Base-by-base conservation (phyloP, 1,140 invertebrate species). In the Archivesica marissinica region DNA sequence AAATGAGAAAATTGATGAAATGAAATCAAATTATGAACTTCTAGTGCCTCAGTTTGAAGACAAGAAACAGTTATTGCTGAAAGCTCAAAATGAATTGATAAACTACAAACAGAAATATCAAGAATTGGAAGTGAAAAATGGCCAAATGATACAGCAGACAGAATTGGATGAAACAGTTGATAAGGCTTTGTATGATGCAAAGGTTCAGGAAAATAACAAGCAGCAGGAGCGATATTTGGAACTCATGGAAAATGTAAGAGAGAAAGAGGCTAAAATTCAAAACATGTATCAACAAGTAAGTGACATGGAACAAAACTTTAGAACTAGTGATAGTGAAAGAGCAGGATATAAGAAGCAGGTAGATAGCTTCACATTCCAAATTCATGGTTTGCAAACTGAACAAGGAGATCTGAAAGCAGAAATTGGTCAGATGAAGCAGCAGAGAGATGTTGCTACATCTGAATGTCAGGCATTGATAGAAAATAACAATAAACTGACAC, bases 51-150 rank as follows among this genome's bases (percentile, higher is more conserved):
- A 89, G 80, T 95, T 81, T 91, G 95, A 93, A 92, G 95, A 93
- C 91, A 95, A 92, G 90, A 94, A 88, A 77, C 94, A 90, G 90
- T 92, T 91, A 30, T 79, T 95, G 11, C 59, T 95, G 2, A 95
- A 95, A 91, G 86, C 93, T 0, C 94, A 95, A 78, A 95, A 95
- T 88, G 95, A 96, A 82, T 85, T 95, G 4, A 89, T 95, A 47
- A 93, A 93, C 35, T 89, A 94, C 0, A 94, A 94, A 76, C 94
- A 95, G 78, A 93, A 94, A 64, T 92, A 94, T 33, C 89, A 92
- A 35, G 95, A 95, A 79, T 87, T 94, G 30, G 95, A 95, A 78
- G 91, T 90, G 52, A 91, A 90, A 52, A 91, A 93, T 86, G 90
- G 89, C 35, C 92, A 94, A 75, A 76, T 93, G 68, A 52, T 92